Evolutionary conservation across 2,888 invertebrate genomes (phyloP).

Genomic region (Beris chalybata): DNA sequence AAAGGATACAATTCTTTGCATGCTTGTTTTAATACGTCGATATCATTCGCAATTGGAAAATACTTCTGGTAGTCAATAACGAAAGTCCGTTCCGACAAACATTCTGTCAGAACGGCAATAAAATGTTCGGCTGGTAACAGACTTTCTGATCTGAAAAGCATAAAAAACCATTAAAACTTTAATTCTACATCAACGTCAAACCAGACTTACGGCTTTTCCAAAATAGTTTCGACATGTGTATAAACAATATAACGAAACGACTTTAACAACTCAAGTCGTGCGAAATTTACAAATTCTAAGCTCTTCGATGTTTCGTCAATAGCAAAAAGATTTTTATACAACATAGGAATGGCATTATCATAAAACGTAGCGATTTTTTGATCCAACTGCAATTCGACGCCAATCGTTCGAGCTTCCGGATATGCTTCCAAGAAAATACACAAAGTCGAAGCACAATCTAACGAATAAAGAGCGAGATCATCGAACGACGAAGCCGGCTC

Average conservation of each 20-base stretch:
- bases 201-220: slow-evolving; percentile 52
- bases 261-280: slow-evolving; percentile 56
- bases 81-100: slow-evolving; percentile 61
- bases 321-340: slow-evolving; percentile 66
- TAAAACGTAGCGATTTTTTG: slow-evolving; percentile 74
- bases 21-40: slow-evolving; percentile 64
- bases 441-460: slow-evolving; percentile 72
- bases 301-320: slow-evolving; percentile 49
- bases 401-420: slow-evolving; percentile 59
- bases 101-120: slow-evolving; percentile 56
- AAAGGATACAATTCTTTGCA: slow-evolving; percentile 70
- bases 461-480: slow-evolving; percentile 68
- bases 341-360: slow-evolving; percentile 69
- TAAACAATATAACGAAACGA: slow-evolving; percentile 56
- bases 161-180: slow-evolving; percentile 19
- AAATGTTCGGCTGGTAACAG: slow-evolving; percentile 46
- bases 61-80: slow-evolving; percentile 69
- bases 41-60: slow-evolving; percentile 69
- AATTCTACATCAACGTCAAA: neutral
- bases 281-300: slow-evolving; percentile 50
- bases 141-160: slow-evolving; percentile 32
- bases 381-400: slow-evolving; percentile 63
- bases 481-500: slow-evolving; percentile 57
- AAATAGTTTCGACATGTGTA: slow-evolving; percentile 50
- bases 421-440: slow-evolving; percentile 70